These are phyloP conservation scores for Danaus melanippus DNA, from an alignment of 1,140 invertebrate genomes.

Conservation along the genomic window DNA sequence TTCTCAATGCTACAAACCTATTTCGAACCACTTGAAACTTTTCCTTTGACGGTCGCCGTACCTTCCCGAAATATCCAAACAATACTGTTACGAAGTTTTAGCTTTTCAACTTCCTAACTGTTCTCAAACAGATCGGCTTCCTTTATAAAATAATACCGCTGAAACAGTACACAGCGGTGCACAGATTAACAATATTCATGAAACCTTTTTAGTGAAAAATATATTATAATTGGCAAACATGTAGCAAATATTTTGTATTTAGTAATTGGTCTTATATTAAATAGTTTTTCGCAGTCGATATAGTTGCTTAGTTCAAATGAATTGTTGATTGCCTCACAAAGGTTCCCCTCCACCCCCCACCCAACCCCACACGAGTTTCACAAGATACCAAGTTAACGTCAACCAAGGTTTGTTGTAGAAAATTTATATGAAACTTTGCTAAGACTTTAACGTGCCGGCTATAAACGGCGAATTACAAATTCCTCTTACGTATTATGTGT, in stretches of 20 bases:
- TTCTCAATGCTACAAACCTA: conserved; percentile 35
- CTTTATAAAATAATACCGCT: conserved; percentile 27
- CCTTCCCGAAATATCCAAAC: conserved; percentile 43
- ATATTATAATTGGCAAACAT: too few species aligned
- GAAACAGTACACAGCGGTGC: background rate
- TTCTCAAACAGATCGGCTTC: conserved; percentile 35
- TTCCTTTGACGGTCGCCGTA: conserved; percentile 44
- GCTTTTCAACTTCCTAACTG: conserved; percentile 37
- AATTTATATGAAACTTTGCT: conserved; percentile 68
- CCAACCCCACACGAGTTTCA: conserved; percentile 54
- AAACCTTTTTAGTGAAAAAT: too few species aligned
- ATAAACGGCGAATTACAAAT: conserved; percentile 20
- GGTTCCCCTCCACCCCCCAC: conserved; percentile 37
- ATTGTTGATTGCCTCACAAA: conserved; percentile 67
- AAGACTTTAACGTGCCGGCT: conserved; percentile 27
- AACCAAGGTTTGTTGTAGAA: conserved; percentile 65
- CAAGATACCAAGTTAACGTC: conserved; percentile 68
- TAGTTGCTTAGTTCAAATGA: conserved; percentile 17
- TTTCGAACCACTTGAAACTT: conserved; percentile 46
- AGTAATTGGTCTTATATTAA: too few species aligned
- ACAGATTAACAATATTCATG: too few species aligned
- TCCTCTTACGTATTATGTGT: too few species aligned
- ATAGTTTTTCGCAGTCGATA: too few species aligned
- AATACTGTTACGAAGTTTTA: conserved; percentile 45
- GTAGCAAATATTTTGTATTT: too few species aligned